phyloP scores from a whole-genome alignment of 2,888 invertebrate species.

The Theretra japonica region DNA sequence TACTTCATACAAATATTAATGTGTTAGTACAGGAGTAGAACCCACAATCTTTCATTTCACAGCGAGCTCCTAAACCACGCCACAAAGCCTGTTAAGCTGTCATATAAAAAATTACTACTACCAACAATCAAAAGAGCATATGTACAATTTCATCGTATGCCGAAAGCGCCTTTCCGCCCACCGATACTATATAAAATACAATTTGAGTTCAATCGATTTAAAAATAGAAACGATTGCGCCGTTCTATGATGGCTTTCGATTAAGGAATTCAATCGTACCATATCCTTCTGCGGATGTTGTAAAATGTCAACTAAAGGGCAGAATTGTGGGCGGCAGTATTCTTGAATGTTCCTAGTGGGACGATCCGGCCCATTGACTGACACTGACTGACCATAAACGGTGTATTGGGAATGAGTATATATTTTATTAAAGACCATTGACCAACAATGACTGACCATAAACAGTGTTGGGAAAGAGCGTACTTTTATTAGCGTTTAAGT shows the following conservation, averaged over 20 bases:
- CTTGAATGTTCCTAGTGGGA: neutral
- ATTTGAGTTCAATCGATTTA: neutral
- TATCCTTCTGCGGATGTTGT: neutral
- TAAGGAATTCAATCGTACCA: neutral
- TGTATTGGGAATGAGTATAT: neutral
- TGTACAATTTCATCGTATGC: too few species aligned
- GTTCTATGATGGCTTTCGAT: neutral
- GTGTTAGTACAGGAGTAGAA: too few species aligned
- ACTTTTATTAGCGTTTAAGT: too few species aligned
- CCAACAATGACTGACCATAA: neutral
- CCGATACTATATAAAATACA: neutral
- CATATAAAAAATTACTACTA: too few species aligned
- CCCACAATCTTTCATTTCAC: too few species aligned
- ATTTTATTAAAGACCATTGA: neutral
- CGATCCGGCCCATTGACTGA: neutral
- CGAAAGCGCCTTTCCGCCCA: too few species aligned
- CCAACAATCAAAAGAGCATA: too few species aligned
- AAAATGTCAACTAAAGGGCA: neutral
- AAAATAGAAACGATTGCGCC: constrained; percentile 3
- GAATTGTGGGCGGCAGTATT: neutral
- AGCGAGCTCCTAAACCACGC: too few species aligned
- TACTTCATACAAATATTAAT: too few species aligned
- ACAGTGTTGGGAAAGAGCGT: neutral
- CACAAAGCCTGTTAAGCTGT: too few species aligned
- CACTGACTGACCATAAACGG: neutral